Evolutionary conservation across 2,888 invertebrate species (phyloP), one percentile per base, ranked within the genome.

Genomic region (Lucinisca nassula): DNA sequence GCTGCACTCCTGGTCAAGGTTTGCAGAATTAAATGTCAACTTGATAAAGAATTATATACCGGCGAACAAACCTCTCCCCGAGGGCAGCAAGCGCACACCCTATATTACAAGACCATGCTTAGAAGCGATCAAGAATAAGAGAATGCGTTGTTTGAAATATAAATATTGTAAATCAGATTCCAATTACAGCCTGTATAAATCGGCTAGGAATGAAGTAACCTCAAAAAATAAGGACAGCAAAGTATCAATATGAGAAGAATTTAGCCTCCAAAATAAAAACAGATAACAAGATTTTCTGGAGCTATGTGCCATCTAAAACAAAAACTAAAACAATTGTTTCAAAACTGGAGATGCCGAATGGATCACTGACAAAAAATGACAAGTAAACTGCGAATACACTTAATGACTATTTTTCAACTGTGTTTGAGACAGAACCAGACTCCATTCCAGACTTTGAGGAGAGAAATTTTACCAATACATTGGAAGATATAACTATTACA

Each of bases 261-360:
- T 30, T 81, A 21, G 75, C 84, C 32, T 72, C 72, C 21, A 70
- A 80, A 27, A 80, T 40, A 0, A 85, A 85, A 73, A 73, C 85
- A 21, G 79, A 85, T 45, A 70, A 49, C 40, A 85, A 82, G 55
- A 74, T 61, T 24, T 85, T 85, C 38, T 85, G 78, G 78, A 82
- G 78, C 72, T 82, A 78, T 79, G 78, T 82, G 0, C 81, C 74
- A 32, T 78, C 82, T 0, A 85, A 74, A 51, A 58, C 72, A 27
- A 85, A 82, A 78, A 27, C 77, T 10, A 82, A 35, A 51, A 38
- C 61, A 21, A 58, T 49, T 10, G 77, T 85, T 6, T 49, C 38
- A 72, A 70, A 85, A 14, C 58, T 79, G 37, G 76, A 76, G n/a
- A 32, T 45, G 4, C 4, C 79, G 17, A 38, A 27, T 1, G 67